A percentile compares a stretch with the other conserved stretches of the same genome.
Conservation (phyloP, 1,140 invertebrate species). For the Anadara kagoshimensis region DNA sequence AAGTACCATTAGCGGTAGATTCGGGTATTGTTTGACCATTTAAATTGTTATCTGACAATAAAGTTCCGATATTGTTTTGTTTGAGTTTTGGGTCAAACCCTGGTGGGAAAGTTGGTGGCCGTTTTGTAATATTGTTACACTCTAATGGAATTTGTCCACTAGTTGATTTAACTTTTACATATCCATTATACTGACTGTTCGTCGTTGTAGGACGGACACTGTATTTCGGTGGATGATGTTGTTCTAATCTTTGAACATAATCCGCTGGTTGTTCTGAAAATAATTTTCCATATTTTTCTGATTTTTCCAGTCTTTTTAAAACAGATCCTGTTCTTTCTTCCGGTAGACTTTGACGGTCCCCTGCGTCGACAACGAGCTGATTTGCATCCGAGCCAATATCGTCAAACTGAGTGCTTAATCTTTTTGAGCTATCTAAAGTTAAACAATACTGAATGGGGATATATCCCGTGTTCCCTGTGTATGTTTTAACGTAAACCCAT, state of each 20-base stretch:
- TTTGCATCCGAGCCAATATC: not conserved
- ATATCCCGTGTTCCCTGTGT: conserved; percentile 33
- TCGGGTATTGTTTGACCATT: not conserved
- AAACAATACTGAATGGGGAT: conserved; percentile 24
- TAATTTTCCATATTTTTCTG: not conserved
- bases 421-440: conserved; percentile 28
- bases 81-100: not conserved
- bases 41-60: not conserved
- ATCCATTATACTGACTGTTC: too few relatives aligned
- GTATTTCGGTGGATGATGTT: not conserved
- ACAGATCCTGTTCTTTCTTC: not conserved
- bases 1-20: too few relatives aligned
- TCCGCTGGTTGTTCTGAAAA: not conserved
- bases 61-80: not conserved
- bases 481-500: conserved; percentile 32
- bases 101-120: too few relatives aligned
- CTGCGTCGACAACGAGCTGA: not conserved
- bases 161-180: too few relatives aligned
- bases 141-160: too few relatives aligned
- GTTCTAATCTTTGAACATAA: not conserved
- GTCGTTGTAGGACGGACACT: too few relatives aligned
- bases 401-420: conserved; percentile 8
- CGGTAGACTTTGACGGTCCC: not conserved
- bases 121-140: too few relatives aligned
- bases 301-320: not conserved